Base-by-base conservation (phyloP, 2,797 vertebrate species). In the Clarias pachynema region DNA sequence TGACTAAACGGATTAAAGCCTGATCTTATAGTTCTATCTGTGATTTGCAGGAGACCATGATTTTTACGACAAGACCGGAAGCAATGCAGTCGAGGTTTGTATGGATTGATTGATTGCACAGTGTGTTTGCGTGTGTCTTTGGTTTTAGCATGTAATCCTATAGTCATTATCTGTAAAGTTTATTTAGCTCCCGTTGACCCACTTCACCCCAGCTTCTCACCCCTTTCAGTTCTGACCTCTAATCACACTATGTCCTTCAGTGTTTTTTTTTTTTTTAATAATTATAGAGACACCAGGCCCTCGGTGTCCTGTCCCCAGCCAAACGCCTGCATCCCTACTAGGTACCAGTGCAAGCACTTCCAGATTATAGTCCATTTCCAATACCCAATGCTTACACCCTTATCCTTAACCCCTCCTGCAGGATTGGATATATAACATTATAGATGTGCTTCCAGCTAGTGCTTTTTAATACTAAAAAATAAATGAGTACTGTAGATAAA, bases 71-170 rank as follows among this genome's bases (percentile, higher is more conserved):
- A 97, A 96, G 95, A 95, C 95, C 0, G 93, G 94, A 83, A 98
- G 97, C 94, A 98, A 96, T 94, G 94, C 96, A 88, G 95, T 98
- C 90, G 98, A 99, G 98, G 98, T 99, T 96, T 98, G 98, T 97
- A 94, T 86, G 34, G 84, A 63, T 68, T 37, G 29, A 82, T 37
- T 60, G 7, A 37, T 37, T 37, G 37, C 37, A 37, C 20, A 56
- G 0, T 53, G 12, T 75, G 74, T 79, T 40, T 75, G 77, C 74
- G 31, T 82, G 80, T 40, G 69, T 44, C 26, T 68, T 29, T 86
- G 69, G 65, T 82, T 15, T 72, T 40, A 79, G n/a, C 74, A 49
- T 81, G 79, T 60, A 62, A 12, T 59, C 53, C 74, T 59, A 59
- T 31, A 40, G 57, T 62, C 22, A 40, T 37, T 16, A 77, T 29